Evolutionary conservation across 92 coral and sea anemone species (phyloP).

Genomic region (Actinernus sp.): DNA sequence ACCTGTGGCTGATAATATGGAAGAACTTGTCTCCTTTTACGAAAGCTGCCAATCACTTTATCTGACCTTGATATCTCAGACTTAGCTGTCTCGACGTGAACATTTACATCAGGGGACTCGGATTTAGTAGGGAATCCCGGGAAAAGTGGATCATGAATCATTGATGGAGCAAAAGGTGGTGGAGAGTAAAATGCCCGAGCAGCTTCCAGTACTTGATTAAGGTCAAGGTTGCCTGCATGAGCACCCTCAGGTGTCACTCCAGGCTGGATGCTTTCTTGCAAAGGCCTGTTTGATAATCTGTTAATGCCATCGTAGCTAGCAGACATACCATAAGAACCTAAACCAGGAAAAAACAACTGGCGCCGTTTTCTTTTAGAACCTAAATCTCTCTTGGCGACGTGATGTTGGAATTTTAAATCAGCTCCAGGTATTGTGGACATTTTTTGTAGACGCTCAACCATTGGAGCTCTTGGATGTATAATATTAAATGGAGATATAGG

Average conservation of each 20-base stretch:
- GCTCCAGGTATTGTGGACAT: constrained; percentile 74
- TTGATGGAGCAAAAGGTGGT: constrained; percentile 13
- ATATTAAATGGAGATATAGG: constrained; percentile 73
- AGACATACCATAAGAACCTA: neutral
- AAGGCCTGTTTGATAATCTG: no score
- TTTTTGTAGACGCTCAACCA: constrained; percentile 74
- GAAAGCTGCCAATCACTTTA: neutral
- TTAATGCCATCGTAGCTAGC: no score
- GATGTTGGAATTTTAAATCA: constrained; percentile 17
- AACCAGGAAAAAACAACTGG: constrained; percentile 19
- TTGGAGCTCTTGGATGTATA: constrained; percentile 44
- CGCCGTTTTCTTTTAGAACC: constrained; percentile 20
- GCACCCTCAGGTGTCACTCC: neutral
- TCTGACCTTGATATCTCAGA: constrained; percentile 66
- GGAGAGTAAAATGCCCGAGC: constrained; percentile 8
- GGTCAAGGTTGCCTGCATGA: neutral
- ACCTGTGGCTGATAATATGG: constrained; percentile 51
- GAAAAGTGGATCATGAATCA: constrained; percentile 15
- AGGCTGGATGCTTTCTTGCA: neutral
- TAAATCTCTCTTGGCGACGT: constrained; percentile 38
- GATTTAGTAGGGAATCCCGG: neutral
- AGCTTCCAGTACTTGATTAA: neutral
- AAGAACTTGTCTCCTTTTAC: constrained; percentile 62
- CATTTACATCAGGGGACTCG: constrained; percentile 66
- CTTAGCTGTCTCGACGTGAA: constrained; percentile 90